Conservation (phyloP, 2,113 vertebrate species). For the Callospermophilus lateralis region DNA sequence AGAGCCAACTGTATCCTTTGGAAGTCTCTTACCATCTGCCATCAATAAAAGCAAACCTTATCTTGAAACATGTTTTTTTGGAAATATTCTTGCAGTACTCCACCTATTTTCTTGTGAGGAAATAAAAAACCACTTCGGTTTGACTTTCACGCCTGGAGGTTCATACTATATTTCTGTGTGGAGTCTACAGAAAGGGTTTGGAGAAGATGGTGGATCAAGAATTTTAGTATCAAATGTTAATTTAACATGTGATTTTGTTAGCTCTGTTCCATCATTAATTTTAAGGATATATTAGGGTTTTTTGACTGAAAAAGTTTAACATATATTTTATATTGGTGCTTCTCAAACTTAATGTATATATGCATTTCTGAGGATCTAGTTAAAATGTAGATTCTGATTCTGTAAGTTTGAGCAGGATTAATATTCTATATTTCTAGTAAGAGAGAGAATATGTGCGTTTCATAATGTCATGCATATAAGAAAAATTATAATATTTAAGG, state of each 20-base stretch:
- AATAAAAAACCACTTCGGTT: neutral
- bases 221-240: neutral
- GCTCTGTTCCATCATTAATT: neutral
- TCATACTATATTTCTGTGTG: neutral
- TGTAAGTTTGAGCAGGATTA: neutral
- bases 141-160: neutral
- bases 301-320: neutral
- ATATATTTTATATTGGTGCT: neutral
- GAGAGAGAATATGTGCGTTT: neutral
- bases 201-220: neutral
- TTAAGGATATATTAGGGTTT: neutral
- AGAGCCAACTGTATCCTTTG: slow-evolving; percentile 68
- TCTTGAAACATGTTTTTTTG: slow-evolving; percentile 61
- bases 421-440: neutral
- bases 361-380: neutral
- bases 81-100: slow-evolving; percentile 70
- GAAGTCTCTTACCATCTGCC: slow-evolving; percentile 71
- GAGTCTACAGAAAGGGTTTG: neutral
- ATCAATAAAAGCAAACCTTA: slow-evolving; percentile 81
- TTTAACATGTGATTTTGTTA: slow-evolving; percentile 18
- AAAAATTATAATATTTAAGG: neutral
- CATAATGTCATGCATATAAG: neutral
- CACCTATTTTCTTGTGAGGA: slow-evolving; percentile 65
- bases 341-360: neutral
- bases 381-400: slow-evolving; percentile 5